Percentiles rank a stretch among this genome's conserved stretches.
These are phyloP conservation scores for Apis mellifera DNA, from an alignment of 1,140 invertebrate species.

Conservation along the genomic window DNA sequence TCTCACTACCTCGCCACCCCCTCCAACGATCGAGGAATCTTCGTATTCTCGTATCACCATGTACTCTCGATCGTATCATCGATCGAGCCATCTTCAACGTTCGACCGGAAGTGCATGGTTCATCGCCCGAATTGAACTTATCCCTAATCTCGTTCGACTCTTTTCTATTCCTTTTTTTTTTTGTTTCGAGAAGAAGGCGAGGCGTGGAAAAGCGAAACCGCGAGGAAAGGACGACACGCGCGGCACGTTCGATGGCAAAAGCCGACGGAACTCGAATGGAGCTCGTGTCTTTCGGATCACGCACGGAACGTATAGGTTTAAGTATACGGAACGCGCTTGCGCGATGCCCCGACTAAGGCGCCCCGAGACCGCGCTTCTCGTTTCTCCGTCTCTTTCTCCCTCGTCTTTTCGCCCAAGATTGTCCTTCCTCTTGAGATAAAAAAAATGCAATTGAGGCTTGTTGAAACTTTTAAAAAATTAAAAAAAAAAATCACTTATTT, in stretches of 20 bases:
- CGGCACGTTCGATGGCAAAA: constrained; percentile 60
- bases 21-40: constrained; percentile 31
- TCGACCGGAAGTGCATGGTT: background rate
- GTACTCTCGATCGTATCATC: constrained; percentile 19
- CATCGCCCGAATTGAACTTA: no score
- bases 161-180: background rate
- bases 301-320: constrained; percentile 63
- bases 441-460: no score
- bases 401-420: constrained; percentile 3
- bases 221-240: constrained; percentile 42
- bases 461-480: no score
- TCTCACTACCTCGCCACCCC: background rate
- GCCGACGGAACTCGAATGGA: constrained; percentile 69
- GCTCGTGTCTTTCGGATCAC: constrained; percentile 70
- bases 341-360: constrained; percentile 69
- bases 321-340: constrained; percentile 68
- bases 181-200: background rate
- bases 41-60: constrained; percentile 30
- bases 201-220: background rate
- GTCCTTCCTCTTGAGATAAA: constrained; percentile 3
- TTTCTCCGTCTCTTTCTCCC: constrained; percentile 57
- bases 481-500: no score
- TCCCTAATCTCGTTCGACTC: background rate
- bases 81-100: background rate
- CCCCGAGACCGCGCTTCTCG: constrained; percentile 62